Conservation (phyloP, 2,113 vertebrate genomes). For the Pardalotus punctatus region DNA sequence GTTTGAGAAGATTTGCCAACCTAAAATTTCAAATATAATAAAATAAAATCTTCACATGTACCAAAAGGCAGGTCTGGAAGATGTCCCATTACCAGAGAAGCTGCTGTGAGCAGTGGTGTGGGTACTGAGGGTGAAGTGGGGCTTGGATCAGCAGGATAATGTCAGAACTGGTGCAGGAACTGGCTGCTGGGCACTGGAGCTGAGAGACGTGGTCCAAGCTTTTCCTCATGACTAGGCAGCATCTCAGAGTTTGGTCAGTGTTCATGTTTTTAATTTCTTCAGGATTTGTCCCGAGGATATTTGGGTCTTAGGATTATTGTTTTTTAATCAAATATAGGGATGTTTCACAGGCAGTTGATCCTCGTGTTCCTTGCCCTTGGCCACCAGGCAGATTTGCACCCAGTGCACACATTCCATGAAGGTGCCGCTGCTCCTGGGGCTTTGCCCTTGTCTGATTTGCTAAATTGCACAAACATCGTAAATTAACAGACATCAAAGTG, state of each 20-base stretch:
- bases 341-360: background rate
- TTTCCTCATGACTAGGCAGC: background rate
- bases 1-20: background rate
- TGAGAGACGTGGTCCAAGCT: background rate
- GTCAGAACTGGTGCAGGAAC: background rate
- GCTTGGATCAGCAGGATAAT: background rate
- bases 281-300: background rate
- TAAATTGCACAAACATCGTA: background rate
- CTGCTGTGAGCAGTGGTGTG: background rate
- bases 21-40: background rate
- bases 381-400: background rate
- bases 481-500: background rate
- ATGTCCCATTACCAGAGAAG: background rate
- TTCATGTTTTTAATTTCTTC: background rate
- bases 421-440: background rate
- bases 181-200: background rate
- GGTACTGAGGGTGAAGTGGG: background rate
- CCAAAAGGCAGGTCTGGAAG: background rate
- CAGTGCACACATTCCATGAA: background rate
- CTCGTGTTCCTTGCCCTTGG: background rate
- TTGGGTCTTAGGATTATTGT: background rate
- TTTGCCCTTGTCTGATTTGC: background rate
- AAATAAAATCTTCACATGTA: background rate
- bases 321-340: background rate
- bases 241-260: background rate